A percentile compares a stretch with the other conserved stretches of the same genome.
Evolutionary conservation across 2,797 vertebrate genomes (phyloP).

Genomic region (Rhinophrynus dorsalis): DNA sequence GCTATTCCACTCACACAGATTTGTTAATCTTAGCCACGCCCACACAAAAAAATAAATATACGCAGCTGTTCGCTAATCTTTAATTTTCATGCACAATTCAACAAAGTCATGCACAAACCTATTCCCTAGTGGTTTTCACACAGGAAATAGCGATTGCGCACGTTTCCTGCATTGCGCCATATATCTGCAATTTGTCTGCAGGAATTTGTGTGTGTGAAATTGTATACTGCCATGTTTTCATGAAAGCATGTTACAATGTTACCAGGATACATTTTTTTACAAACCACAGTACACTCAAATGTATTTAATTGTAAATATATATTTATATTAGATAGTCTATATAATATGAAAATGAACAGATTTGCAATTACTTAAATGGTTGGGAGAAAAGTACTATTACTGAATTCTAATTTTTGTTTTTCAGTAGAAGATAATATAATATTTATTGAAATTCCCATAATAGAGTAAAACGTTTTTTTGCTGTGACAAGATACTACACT

Average conservation of each 20-base stretch:
- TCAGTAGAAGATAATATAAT: conserved; percentile 6
- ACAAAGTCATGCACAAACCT: too few species aligned
- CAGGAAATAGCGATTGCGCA: too few species aligned
- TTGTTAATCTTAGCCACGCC: too few species aligned
- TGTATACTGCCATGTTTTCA: neutral
- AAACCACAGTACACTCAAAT: neutral
- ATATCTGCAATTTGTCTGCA: conserved; percentile 51
- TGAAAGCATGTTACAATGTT: neutral
- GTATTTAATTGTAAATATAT: conserved; percentile 31
- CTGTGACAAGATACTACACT: conserved; percentile 10
- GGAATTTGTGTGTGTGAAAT: conserved; percentile 1
- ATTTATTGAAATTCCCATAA: neutral
- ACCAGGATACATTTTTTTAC: neutral
- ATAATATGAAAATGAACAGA: neutral
- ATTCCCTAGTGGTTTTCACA: too few species aligned
- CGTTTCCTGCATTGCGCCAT: too few species aligned
- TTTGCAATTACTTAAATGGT: neutral
- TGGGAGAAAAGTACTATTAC: neutral
- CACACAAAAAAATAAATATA: too few species aligned
- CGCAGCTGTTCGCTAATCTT: too few species aligned
- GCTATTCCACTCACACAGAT: too few species aligned
- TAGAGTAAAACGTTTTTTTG: conserved; percentile 14
- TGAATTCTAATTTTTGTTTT: neutral
- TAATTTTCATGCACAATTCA: too few species aligned
- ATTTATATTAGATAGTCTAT: neutral